phyloP scores from a whole-genome alignment of 1,140 invertebrate species.

The Hypothenemus hampei region DNA sequence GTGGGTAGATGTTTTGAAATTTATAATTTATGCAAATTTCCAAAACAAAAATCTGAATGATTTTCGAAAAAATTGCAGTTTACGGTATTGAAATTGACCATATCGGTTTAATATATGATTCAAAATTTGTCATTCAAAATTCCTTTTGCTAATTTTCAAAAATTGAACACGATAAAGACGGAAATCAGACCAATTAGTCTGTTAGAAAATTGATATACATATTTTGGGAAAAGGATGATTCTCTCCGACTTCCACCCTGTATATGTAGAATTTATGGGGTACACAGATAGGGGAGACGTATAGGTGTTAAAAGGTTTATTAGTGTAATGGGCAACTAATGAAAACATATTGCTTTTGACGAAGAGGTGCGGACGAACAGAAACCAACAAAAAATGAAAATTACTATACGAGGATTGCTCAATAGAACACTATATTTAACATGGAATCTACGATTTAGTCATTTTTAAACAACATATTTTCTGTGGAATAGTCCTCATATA shows the following conservation, averaged over 20 bases:
- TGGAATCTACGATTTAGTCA: neutral
- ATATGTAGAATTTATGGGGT: neutral
- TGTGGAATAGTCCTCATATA: neutral
- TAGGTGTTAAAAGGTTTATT: constrained; percentile 15
- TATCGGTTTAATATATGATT: too few species aligned
- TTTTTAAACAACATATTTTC: neutral
- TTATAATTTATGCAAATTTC: neutral
- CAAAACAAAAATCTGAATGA: neutral
- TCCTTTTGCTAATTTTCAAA: neutral
- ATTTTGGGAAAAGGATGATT: neutral
- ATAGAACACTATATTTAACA: neutral
- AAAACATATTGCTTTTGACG: constrained; percentile 7
- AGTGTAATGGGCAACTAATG: constrained; percentile 13
- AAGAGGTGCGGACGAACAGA: neutral
- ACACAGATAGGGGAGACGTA: neutral
- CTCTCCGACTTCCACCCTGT: neutral
- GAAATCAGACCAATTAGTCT: neutral
- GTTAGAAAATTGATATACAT: neutral
- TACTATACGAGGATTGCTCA: neutral
- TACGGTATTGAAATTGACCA: too few species aligned
- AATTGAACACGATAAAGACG: neutral
- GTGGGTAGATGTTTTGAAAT: neutral
- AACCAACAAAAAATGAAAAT: neutral
- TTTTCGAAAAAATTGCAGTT: too few species aligned
- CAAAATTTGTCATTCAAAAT: neutral